Evolutionary conservation across 2,113 vertebrate genomes (phyloP), one percentile per base, ranked within the genome.

Genomic region (Triplophysa rosa): DNA sequence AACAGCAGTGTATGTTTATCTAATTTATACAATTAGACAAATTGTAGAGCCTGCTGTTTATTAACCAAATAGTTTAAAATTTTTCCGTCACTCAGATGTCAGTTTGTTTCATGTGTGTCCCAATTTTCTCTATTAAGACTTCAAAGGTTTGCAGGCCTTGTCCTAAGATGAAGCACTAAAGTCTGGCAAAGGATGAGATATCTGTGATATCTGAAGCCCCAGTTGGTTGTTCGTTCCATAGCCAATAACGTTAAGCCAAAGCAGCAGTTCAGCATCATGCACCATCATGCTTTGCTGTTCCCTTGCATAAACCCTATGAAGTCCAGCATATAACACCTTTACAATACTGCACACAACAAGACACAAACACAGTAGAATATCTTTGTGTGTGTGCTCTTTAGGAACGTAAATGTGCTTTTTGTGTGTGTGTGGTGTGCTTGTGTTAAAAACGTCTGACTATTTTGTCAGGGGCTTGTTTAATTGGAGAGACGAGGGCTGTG

Each of bases 391-490:
- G 19, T 58, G 69, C 61, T 82, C 72, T 82, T 80, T 78, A 82
- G 24, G 67, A 77, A 49, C 49, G 4, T 16, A 19, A 54, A 54
- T 65, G 24, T 77, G 47, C 74, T 69, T 83, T 26, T 72, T 45
- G 54, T 64, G 26, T 70, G 67, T 16, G 8, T 42, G 67, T 24
- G 21, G 8, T 42, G 67, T 24, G 21, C 26, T 26, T 62, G 56
- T 71, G 69, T 73, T 75, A 72, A 77, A 66, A 59, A 73, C 33
- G 58, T 72, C 62, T 61, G 71, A 72, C 23, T 74, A 49, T 71
- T 74, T 77, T 77, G 80, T 80, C 75, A 80, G 63, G 49, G 61
- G 74, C 71, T 71, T 83, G 78, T 81, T 86, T 85, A 85, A 85
- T 82, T 85, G 79, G 70, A 71, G 79, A 79, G 84, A 85, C 79